phyloP scores from a whole-genome alignment of 1,140 invertebrate species.

The Anthonomus grandis region DNA sequence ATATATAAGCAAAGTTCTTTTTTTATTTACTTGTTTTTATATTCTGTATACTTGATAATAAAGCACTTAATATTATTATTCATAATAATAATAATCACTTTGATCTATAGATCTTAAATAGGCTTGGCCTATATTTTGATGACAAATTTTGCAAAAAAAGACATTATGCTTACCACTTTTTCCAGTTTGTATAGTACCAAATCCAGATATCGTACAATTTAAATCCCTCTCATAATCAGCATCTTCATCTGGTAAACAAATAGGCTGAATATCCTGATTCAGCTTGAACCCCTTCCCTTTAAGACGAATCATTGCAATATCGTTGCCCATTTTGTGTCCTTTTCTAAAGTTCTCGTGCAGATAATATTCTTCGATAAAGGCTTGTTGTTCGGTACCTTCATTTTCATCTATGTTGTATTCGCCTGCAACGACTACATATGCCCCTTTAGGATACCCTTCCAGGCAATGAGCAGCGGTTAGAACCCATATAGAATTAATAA shows the following conservation, averaged over 20 bases:
- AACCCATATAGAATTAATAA: constrained; percentile 66
- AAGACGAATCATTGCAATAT: constrained; percentile 69
- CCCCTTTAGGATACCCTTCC: constrained; percentile 62
- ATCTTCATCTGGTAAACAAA: constrained; percentile 64
- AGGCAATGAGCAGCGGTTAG: constrained; percentile 81
- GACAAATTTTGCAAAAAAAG: no score
- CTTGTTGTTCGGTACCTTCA: constrained; percentile 64
- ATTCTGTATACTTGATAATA: no score
- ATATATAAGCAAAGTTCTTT: no score
- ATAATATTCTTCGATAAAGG: constrained; percentile 65
- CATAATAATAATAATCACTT: no score
- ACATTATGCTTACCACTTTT: no score
- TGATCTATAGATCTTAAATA: no score
- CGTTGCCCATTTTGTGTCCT: constrained; percentile 66
- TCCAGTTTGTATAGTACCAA: constrained; percentile 64
- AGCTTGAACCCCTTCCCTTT: constrained; percentile 63
- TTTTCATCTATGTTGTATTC: constrained; percentile 67
- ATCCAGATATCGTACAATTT: constrained; percentile 77
- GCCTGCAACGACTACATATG: constrained; percentile 66
- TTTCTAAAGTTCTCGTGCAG: constrained; percentile 65
- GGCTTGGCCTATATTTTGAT: no score
- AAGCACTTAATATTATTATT: no score
- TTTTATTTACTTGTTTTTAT: no score
- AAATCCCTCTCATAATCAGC: constrained; percentile 54
- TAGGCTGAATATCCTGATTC: constrained; percentile 66